Percentiles rank a stretch among this genome's conserved stretches.
These are phyloP conservation scores for Gallinago solitaria DNA, from an alignment of 2,797 vertebrate genomes.

Conservation along the genomic window DNA sequence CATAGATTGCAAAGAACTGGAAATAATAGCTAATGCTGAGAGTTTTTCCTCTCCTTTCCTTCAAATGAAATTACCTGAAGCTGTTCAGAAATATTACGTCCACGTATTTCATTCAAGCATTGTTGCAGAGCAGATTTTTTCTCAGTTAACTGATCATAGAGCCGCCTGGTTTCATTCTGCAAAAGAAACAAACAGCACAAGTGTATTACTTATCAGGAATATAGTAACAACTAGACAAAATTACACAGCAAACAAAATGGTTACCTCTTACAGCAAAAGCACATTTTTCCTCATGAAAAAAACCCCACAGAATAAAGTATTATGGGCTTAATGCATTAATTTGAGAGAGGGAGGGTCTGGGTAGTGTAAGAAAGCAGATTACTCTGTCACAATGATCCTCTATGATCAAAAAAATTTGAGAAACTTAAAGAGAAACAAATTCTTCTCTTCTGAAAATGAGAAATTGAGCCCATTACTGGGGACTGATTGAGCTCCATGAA, in stretches of 20 bases:
- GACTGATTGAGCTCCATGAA: background rate
- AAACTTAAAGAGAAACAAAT: background rate
- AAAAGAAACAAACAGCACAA: conserved; percentile 48
- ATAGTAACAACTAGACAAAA: background rate
- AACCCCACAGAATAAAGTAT: background rate
- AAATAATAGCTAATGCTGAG: background rate
- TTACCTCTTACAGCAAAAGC: background rate
- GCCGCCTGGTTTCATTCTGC: conserved; percentile 82
- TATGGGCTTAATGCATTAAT: background rate
- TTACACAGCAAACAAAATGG: background rate
- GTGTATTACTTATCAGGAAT: background rate
- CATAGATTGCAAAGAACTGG: background rate
- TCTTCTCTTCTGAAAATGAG: background rate
- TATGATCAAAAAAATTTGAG: background rate
- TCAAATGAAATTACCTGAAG: conserved; percentile 81
- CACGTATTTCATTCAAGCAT: conserved; percentile 62
- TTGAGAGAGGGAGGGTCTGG: background rate
- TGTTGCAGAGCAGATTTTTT: conserved; percentile 77
- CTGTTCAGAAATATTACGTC: conserved; percentile 66
- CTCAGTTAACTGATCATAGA: conserved; percentile 84
- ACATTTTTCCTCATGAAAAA: background rate
- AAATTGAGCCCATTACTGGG: background rate
- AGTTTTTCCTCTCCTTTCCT: background rate
- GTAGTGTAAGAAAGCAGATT: background rate
- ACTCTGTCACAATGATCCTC: background rate